Evolutionary conservation across 1,140 invertebrate species (phyloP).

Genomic region (Drosophila ercepeae): DNA sequence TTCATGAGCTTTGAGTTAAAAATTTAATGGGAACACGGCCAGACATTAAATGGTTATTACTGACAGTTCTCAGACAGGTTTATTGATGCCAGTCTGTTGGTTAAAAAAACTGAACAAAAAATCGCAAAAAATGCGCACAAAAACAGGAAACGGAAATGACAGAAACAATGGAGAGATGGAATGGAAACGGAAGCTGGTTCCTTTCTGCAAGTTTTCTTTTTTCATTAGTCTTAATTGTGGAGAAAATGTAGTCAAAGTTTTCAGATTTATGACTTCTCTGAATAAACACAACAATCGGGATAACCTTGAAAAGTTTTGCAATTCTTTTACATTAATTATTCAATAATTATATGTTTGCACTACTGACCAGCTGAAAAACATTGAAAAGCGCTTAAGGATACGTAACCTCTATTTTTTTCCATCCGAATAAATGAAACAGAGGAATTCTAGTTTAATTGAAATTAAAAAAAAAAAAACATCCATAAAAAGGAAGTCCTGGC

Average conservation of each 20-base stretch:
- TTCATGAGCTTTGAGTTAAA: constrained; percentile 57
- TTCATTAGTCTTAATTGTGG: constrained; percentile 65
- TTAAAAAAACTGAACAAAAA: no score
- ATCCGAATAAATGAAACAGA: no score
- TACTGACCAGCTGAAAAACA: constrained; percentile 32
- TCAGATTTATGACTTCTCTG: constrained; percentile 23
- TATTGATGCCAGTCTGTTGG: constrained; percentile 55
- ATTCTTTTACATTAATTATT: constrained; percentile 78
- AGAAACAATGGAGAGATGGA: constrained; percentile 7
- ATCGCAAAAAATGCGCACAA: not conserved
- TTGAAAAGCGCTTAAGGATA: not conserved
- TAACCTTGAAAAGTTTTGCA: constrained; percentile 77
- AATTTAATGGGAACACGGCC: constrained; percentile 44
- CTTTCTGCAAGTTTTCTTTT: not conserved
- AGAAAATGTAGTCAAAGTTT: constrained; percentile 38
- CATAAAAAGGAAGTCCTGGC: constrained; percentile 7
- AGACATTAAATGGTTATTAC: constrained; percentile 64
- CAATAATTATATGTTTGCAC: constrained; percentile 62
- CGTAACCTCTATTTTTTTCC: no score
- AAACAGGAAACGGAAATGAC: constrained; percentile 21
- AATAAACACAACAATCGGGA: not conserved
- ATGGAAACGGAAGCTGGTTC: not conserved
- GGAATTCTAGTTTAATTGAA: constrained; percentile 1
- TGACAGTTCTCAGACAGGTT: constrained; percentile 59
- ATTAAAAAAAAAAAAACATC: constrained; percentile 1